Evolutionary conservation across 1,140 invertebrate species (phyloP), one percentile per base, ranked within the genome.

Genomic region (Chionoecetes opilio): DNA sequence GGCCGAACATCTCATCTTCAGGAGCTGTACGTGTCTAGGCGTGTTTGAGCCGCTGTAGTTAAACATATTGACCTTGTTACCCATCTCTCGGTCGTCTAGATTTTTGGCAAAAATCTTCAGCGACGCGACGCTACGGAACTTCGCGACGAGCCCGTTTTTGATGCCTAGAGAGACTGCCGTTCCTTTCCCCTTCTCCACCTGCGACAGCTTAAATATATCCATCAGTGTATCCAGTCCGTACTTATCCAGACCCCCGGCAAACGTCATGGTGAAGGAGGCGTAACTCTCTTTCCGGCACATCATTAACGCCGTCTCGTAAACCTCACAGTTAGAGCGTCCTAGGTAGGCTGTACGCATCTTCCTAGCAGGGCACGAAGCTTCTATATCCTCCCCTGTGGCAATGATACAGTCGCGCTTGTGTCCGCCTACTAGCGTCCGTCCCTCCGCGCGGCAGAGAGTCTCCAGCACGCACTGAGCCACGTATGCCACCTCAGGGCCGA

Each of bases 401-500:
- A 32, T 63, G 17, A 93, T 34, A 3, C 29, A 6, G 29, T 93
- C 92, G 21, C 46, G 11, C 26, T 84, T 46, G n/a, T 84, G 38
- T 11, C 92, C 92, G 32, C 92, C 92, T 21, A 93, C 92, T 21
- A 93, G 35, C 38, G 92, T 93, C 32, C 46, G 92, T 8, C 32
- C 14, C 6, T 29, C 32, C 3, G 86, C 92, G n/a, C 37, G 38
- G 9, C 32, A n/a, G 11, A 93, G 82, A 6, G 0, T 2, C 29
- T 95, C 94, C 11, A 95, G 21, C 6, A 85, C 32, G 85, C 82
- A 91, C 38, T 91, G 46, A n/a, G 96, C 96, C 31, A 96, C 82
- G 84, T 96, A 96, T 63, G 95, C 89, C 35, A 96, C 95, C 91
- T 96, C 96, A 6, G 96, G 96, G 17, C 96, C 96, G 95, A 96